phyloP scores from a whole-genome alignment of 2,888 invertebrate genomes.

The Cheilosia soror region DNA sequence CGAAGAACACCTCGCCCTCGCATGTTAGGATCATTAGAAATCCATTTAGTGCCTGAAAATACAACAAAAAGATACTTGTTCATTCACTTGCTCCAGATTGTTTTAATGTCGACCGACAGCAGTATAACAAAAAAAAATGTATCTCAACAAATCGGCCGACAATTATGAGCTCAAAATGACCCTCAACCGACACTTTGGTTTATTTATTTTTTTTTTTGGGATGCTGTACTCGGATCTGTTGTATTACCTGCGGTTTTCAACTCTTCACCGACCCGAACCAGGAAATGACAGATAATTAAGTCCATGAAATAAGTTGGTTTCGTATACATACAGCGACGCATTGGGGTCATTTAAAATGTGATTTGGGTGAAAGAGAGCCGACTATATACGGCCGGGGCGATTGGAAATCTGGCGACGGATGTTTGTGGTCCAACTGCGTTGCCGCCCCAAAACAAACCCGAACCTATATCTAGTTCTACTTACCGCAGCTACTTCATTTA shows the following conservation, averaged over 20 bases:
- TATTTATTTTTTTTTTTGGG: constrained; percentile 25
- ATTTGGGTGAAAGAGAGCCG: constrained; percentile 60
- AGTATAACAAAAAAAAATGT: constrained; percentile 10
- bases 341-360: constrained; percentile 74
- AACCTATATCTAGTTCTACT: constrained; percentile 44
- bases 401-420: constrained; percentile 69
- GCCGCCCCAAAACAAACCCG: constrained; percentile 31
- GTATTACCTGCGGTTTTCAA: constrained; percentile 40
- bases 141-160: constrained; percentile 52
- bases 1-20: constrained; percentile 99
- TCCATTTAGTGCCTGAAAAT: constrained; percentile 96
- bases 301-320: constrained; percentile 79
- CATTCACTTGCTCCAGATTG: constrained; percentile 66
- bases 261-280: constrained; percentile 78
- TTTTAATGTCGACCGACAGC: constrained; percentile 65
- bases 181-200: constrained; percentile 62
- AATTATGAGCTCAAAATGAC: constrained; percentile 60
- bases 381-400: constrained; percentile 1
- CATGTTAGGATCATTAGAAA: constrained; percentile 99
- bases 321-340: constrained; percentile 29
- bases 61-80: constrained; percentile 57
- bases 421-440: constrained; percentile 60
- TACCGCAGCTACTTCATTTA: constrained; percentile 64
- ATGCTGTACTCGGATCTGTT: constrained; percentile 36
- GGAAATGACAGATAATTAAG: constrained; percentile 84